A percentile compares a stretch with the other conserved stretches of the same genome.
phyloP scores from a whole-genome alignment of 2,113 vertebrate species.

The Chitala chitala region DNA sequence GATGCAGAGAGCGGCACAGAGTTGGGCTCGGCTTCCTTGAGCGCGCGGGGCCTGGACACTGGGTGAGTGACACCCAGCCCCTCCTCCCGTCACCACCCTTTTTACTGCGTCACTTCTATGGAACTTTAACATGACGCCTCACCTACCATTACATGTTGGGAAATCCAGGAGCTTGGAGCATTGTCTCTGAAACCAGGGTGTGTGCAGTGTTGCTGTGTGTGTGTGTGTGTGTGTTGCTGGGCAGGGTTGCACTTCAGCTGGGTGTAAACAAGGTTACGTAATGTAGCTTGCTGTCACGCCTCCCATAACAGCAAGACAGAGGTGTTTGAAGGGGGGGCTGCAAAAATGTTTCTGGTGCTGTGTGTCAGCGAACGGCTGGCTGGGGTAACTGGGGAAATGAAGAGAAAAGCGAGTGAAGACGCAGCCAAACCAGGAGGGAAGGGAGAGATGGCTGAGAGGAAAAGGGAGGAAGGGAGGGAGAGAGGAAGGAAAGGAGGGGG shows the following conservation, averaged over 20 bases:
- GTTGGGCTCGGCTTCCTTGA: slow-evolving; percentile 62
- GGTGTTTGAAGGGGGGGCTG: background rate
- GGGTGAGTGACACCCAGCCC: slow-evolving; percentile 45
- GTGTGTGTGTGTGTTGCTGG: slow-evolving; percentile 49
- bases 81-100: slow-evolving; percentile 7
- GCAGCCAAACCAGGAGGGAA: background rate
- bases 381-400: background rate
- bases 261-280: slow-evolving; percentile 64
- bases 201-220: slow-evolving; percentile 35
- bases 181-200: slow-evolving; percentile 6
- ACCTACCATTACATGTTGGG: background rate
- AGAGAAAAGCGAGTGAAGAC: background rate
- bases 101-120: slow-evolving; percentile 48
- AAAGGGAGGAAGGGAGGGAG: slow-evolving; percentile 32
- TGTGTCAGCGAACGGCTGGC: slow-evolving; percentile 7
- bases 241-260: slow-evolving; percentile 51
- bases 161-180: background rate
- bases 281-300: slow-evolving; percentile 52
- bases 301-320: slow-evolving; percentile 27
- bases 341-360: slow-evolving; percentile 6
- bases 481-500: background rate
- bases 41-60: slow-evolving; percentile 55
- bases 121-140: slow-evolving; percentile 49
- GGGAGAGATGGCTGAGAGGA: slow-evolving; percentile 24
- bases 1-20: slow-evolving; percentile 67